A percentile compares a stretch with the other conserved stretches of the same genome.
Evolutionary conservation across 2,888 invertebrate species (phyloP).

Genomic region (Acronicta alni): DNA sequence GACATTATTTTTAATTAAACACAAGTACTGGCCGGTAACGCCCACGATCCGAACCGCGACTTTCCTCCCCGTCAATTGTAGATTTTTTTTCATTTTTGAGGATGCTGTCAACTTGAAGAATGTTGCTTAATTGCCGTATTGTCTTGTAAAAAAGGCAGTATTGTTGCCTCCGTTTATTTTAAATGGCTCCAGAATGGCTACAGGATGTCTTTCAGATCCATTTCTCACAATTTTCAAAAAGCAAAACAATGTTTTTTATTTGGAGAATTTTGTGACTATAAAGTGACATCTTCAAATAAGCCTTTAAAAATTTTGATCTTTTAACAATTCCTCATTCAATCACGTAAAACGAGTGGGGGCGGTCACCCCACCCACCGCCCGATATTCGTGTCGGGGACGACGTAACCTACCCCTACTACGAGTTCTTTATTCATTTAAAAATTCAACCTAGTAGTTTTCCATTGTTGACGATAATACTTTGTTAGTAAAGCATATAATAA

Average conservation of each 20-base stretch:
- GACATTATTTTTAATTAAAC: conserved; percentile 88
- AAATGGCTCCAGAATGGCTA: conserved; percentile 23
- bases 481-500: conserved; percentile 22
- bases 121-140: conserved; percentile 56
- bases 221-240: conserved; percentile 2
- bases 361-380: conserved; percentile 66
- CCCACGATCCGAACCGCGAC: conserved; percentile 71
- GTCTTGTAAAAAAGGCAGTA: conserved; percentile 50
- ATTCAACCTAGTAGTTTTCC: conserved; percentile 44
- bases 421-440: conserved; percentile 57
- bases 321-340: conserved; percentile 85
- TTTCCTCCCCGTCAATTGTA: conserved; percentile 62
- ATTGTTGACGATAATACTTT: conserved; percentile 32
- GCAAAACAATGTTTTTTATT: not conserved
- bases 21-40: conserved; percentile 78
- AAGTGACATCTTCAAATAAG: too few species aligned
- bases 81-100: conserved; percentile 55
- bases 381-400: conserved; percentile 70
- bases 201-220: conserved; percentile 2
- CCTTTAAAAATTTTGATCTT: conserved; percentile 73
- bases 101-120: conserved; percentile 53
- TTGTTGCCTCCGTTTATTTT: conserved; percentile 49
- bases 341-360: conserved; percentile 78
- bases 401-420: conserved; percentile 72
- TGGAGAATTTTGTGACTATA: too few species aligned